These are phyloP conservation scores for Corythornis madagascariensis DNA, from an alignment of 2,113 vertebrate genomes.

Conservation along the genomic window DNA sequence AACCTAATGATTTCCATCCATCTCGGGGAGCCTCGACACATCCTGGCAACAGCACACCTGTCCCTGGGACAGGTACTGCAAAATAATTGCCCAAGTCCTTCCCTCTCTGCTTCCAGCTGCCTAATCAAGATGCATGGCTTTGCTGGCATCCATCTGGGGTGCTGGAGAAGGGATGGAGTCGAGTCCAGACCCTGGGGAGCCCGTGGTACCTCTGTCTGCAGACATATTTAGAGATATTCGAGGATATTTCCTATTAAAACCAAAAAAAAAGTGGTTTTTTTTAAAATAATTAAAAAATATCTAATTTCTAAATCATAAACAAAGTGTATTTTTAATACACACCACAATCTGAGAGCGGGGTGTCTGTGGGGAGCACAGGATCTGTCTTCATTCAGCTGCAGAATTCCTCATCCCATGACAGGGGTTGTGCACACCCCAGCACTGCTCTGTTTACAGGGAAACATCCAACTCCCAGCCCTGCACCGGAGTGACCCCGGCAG, in stretches of 20 bases:
- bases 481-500: not conserved
- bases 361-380: not conserved
- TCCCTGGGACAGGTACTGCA: not conserved
- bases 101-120: not conserved
- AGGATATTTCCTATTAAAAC: too few species aligned
- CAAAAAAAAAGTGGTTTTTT: too few species aligned
- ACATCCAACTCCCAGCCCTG: not conserved
- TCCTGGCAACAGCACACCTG: not conserved
- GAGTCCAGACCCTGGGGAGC: not conserved
- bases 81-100: not conserved
- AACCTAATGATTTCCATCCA: constrained; percentile 5
- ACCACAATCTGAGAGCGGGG: not conserved
- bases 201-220: not conserved
- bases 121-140: constrained; percentile 32
- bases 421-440: not conserved
- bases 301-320: too few species aligned
- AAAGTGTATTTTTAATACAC: too few species aligned
- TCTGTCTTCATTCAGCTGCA: too few species aligned
- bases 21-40: not conserved
- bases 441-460: not conserved
- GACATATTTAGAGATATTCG: too few species aligned
- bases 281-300: too few species aligned
- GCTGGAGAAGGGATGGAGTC: not conserved
- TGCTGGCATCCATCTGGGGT: not conserved
- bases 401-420: accelerated